phyloP scores from a whole-genome alignment of 2,888 invertebrate genomes.

The Hirtodrosophila histrioides region DNA sequence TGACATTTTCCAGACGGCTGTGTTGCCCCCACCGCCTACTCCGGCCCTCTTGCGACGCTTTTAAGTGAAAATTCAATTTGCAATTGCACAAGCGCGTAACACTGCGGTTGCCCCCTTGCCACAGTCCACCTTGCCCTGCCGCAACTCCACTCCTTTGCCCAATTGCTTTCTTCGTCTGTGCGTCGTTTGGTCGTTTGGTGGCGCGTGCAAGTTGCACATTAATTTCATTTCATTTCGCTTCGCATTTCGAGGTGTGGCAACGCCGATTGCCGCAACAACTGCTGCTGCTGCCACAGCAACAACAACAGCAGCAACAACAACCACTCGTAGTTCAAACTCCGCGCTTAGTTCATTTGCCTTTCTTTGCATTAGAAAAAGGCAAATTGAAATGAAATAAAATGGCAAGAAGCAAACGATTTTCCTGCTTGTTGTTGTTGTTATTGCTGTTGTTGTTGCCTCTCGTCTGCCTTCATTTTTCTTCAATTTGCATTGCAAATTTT shows the following conservation, averaged over 20 bases:
- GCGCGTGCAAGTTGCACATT: slow-evolving; percentile 80
- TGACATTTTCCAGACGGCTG: slow-evolving; percentile 76
- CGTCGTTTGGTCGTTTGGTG: slow-evolving; percentile 51
- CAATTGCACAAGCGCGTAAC: slow-evolving; percentile 80
- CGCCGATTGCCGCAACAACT: slow-evolving; percentile 62
- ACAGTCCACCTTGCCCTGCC: background rate
- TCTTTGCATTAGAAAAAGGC: slow-evolving; percentile 76
- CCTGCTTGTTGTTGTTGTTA: slow-evolving; percentile 31
- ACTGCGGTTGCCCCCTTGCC: slow-evolving; percentile 35
- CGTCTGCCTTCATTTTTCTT: slow-evolving; percentile 45
- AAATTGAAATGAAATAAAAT: slow-evolving; percentile 76
- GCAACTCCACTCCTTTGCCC: slow-evolving; percentile 1
- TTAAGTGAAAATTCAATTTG: slow-evolving; percentile 73
- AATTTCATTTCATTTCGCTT: slow-evolving; percentile 75
- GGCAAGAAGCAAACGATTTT: slow-evolving; percentile 71
- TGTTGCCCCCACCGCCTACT: background rate
- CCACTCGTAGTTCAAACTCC: slow-evolving; percentile 71
- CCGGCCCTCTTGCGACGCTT: slow-evolving; percentile 15
- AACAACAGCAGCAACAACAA: slow-evolving; percentile 35
- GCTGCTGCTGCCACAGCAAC: slow-evolving; percentile 32
- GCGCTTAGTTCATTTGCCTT: slow-evolving; percentile 81
- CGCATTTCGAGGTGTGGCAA: slow-evolving; percentile 79
- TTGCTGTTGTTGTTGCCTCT: slow-evolving; percentile 41
- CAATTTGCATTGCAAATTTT: slow-evolving; percentile 80
- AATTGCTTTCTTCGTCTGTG: slow-evolving; percentile 25